Evolutionary conservation across 2,888 invertebrate genomes (phyloP).

Genomic region (Temnothorax rugatulus): DNA sequence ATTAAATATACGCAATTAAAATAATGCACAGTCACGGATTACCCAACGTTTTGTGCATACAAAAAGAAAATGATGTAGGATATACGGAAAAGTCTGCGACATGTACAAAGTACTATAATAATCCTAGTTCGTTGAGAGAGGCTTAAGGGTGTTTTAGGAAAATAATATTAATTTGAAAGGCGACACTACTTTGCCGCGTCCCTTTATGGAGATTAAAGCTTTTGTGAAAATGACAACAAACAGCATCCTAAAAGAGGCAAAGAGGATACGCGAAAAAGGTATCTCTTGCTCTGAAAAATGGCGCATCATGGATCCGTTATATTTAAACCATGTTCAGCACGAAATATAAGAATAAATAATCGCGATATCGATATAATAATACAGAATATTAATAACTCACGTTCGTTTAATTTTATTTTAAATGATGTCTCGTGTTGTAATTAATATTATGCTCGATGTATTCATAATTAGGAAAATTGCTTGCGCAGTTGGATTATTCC

Average conservation of each 20-base stretch:
- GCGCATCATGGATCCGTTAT: background rate
- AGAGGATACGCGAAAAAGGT: constrained; percentile 17
- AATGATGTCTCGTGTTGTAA: constrained; percentile 6
- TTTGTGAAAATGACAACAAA: constrained; percentile 50
- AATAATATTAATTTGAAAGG: constrained; percentile 51
- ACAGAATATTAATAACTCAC: background rate
- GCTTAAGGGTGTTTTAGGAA: constrained; percentile 32
- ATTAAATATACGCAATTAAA: constrained; percentile 14
- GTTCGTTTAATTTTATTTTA: constrained; percentile 13
- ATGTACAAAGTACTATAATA: constrained; percentile 25
- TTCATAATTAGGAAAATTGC: constrained; percentile 42
- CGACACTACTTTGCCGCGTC: background rate
- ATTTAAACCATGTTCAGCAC: background rate
- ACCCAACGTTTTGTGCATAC: background rate
- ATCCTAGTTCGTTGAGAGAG: constrained; percentile 13
- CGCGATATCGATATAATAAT: background rate
- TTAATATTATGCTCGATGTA: constrained; percentile 35
- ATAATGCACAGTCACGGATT: constrained; percentile 25
- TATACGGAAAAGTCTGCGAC: background rate
- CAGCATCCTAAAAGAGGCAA: constrained; percentile 24
- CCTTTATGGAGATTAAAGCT: constrained; percentile 45
- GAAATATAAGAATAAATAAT: background rate
- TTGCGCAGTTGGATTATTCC: constrained; percentile 35
- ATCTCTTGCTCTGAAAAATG: constrained; percentile 6
- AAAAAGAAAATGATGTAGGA: background rate